Evolutionary conservation across 2,888 invertebrate genomes (phyloP).

Genomic region (Eudasyphora cyanicolor): DNA sequence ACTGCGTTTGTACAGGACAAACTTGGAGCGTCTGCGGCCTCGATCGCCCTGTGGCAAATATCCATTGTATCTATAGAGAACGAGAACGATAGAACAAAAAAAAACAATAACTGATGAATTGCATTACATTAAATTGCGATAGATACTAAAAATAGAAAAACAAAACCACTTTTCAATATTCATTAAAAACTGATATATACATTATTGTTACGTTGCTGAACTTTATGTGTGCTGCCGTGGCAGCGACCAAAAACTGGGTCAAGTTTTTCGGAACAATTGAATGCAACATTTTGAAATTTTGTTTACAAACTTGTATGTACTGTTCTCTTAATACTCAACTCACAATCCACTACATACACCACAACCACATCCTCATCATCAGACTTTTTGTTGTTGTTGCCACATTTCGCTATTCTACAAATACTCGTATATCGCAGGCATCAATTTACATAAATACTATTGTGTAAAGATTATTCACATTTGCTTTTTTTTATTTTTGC

Average conservation of each 20-base stretch:
- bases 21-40: conserved; percentile 96
- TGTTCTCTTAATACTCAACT: background rate
- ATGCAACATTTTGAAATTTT: conserved; percentile 26
- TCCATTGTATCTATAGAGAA: conserved; percentile 91
- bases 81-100: conserved; percentile 53
- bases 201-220: no score
- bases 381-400: background rate
- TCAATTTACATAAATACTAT: conserved; percentile 23
- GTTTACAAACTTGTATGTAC: background rate
- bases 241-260: conserved; percentile 24
- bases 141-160: background rate
- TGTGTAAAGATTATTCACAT: conserved; percentile 27
- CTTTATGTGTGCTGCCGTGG: background rate
- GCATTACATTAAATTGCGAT: background rate
- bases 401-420: background rate
- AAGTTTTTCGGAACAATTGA: conserved; percentile 32
- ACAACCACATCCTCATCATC: conserved; percentile 8
- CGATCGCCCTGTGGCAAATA: conserved; percentile 95
- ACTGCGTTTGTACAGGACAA: conserved; percentile 91
- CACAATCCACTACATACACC: background rate
- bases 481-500: background rate
- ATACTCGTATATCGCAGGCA: background rate
- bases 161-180: background rate
- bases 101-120: background rate
- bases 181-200: background rate